Evolutionary conservation across 2,797 vertebrate genomes (phyloP).

Genomic region (Vireo griseus): DNA sequence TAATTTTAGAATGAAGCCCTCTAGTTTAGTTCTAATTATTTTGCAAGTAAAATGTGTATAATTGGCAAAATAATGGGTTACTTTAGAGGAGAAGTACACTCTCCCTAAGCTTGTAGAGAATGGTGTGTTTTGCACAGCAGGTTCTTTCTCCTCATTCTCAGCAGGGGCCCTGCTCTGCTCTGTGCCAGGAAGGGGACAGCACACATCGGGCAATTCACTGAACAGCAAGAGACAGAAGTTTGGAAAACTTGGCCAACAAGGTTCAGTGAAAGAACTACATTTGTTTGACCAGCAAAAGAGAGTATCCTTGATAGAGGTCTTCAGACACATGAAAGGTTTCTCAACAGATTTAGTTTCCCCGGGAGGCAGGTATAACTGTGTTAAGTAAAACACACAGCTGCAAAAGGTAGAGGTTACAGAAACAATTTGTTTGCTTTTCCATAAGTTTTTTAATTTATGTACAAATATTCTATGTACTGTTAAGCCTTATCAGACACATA

Average conservation of each 20-base stretch:
- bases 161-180: accelerated
- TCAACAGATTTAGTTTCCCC: neutral
- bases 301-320: neutral
- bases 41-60: neutral
- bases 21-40: neutral
- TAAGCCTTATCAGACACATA: accelerated
- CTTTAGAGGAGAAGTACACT: neutral
- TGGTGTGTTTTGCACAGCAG: neutral
- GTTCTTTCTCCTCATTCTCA: neutral
- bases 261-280: neutral
- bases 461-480: neutral
- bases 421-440: neutral
- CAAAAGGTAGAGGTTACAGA: neutral
- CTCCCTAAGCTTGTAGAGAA: neutral
- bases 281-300: neutral
- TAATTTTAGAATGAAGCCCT: neutral
- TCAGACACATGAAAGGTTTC: neutral
- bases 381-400: neutral
- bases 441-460: neutral
- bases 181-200: neutral
- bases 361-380: neutral
- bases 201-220: neutral
- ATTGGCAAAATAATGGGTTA: neutral
- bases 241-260: neutral
- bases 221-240: neutral